Percentiles rank a stretch among this genome's conserved stretches.
Evolutionary conservation across 1,140 invertebrate genomes (phyloP).

Genomic region (Planococcus citri): DNA sequence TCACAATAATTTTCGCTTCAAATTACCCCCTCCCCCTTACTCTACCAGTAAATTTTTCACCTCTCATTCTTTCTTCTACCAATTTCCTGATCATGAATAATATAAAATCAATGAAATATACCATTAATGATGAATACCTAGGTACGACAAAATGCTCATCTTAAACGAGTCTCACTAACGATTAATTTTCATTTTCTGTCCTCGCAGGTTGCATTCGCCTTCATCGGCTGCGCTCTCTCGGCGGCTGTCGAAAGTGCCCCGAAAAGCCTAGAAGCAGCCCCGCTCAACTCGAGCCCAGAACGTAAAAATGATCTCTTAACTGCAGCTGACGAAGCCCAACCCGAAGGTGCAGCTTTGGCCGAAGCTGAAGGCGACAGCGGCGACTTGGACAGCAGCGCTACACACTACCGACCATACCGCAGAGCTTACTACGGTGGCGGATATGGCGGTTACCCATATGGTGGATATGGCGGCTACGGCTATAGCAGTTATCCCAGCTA

Average conservation of each 20-base stretch:
- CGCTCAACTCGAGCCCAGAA: not conserved
- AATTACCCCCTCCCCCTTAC: not conserved
- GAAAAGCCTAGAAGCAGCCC: not conserved
- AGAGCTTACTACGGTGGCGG: not conserved
- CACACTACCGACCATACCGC: not conserved
- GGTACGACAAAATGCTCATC: too few relatives aligned
- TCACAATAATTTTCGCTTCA: not conserved
- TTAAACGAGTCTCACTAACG: too few relatives aligned
- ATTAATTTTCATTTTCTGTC: not conserved
- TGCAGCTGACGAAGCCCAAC: not conserved
- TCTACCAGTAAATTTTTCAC: too few relatives aligned
- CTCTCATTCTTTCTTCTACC: too few relatives aligned
- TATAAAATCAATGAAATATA: too few relatives aligned
- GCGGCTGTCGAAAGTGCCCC: not conserved
- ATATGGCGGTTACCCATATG: not conserved
- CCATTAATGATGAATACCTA: too few relatives aligned
- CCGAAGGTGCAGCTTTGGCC: not conserved
- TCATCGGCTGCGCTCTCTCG: not conserved
- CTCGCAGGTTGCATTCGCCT: not conserved
- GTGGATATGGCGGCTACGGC: not conserved
- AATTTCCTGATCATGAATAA: too few relatives aligned
- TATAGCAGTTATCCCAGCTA: not conserved
- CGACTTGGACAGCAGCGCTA: slow-evolving; percentile 1
- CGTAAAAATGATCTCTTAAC: not conserved
- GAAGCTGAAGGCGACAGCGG: not conserved